phyloP scores from a whole-genome alignment of 2,888 invertebrate species.

The Erpobdella octoculata region DNA sequence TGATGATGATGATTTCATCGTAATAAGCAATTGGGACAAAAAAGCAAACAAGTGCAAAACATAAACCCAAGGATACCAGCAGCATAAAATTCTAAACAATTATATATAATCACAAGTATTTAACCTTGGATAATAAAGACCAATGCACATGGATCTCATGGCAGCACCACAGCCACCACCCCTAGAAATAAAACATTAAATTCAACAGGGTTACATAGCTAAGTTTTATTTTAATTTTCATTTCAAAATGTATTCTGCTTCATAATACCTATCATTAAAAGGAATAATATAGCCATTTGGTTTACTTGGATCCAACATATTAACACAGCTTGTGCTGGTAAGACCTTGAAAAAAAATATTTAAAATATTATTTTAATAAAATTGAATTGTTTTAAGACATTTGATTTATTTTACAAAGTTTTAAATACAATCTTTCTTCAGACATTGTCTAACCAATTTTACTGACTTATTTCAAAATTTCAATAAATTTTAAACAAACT shows the following conservation, averaged over 20 bases:
- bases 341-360: neutral
- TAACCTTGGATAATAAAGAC: constrained; percentile 45
- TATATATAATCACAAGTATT: neutral
- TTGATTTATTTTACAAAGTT: neutral
- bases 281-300: constrained; percentile 28
- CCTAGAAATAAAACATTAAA: too few relatives aligned
- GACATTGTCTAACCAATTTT: too few relatives aligned
- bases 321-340: neutral
- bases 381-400: neutral
- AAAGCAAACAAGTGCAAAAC: too few relatives aligned
- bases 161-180: constrained; percentile 51
- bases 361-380: neutral
- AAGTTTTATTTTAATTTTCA: neutral
- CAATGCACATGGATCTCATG: constrained; percentile 51
- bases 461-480: too few relatives aligned
- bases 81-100: too few relatives aligned
- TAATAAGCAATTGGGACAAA: too few relatives aligned
- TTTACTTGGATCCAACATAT: neutral
- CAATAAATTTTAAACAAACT: too few relatives aligned
- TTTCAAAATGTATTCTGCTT: neutral
- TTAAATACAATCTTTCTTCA: neutral
- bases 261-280: constrained; percentile 25
- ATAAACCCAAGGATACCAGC: too few relatives aligned
- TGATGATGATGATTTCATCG: too few relatives aligned
- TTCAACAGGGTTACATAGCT: too few relatives aligned